phyloP scores from a whole-genome alignment of 2,113 vertebrate species.

The Brachypteracias leptosomus region DNA sequence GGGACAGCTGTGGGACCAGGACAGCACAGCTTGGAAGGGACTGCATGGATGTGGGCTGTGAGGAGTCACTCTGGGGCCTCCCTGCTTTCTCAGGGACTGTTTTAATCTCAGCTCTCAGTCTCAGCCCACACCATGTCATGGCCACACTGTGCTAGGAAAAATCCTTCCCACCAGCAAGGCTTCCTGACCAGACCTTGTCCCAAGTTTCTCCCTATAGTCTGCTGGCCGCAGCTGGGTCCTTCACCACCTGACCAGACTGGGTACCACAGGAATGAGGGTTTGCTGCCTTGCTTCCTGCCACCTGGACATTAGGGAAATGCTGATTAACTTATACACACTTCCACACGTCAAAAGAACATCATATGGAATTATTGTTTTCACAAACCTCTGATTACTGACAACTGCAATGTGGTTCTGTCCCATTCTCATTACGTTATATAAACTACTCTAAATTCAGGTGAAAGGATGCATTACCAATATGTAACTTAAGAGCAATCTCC shows the following conservation, averaged over 20 bases:
- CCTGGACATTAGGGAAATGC: not conserved
- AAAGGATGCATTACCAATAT: not conserved
- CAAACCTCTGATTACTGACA: not conserved
- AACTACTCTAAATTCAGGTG: not conserved
- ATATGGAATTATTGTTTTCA: not conserved
- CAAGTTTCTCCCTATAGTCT: accelerated
- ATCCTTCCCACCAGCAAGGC: not conserved
- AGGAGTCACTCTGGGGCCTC: not conserved
- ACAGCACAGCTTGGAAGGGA: not conserved
- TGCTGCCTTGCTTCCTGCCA: not conserved
- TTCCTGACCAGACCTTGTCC: not conserved
- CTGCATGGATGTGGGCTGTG: too few relatives aligned
- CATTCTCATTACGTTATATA: not conserved
- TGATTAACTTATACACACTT: not conserved
- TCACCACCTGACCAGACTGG: not conserved
- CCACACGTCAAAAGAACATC: not conserved
- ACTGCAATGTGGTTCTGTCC: not conserved
- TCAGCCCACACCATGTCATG: not conserved
- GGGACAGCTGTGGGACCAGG: accelerated
- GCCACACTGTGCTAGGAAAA: accelerated
- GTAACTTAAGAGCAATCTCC: not conserved
- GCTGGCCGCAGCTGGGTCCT: not conserved
- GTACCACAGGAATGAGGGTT: not conserved
- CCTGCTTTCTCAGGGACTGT: too few relatives aligned
- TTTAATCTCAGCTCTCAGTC: not conserved